Conservation (phyloP, 92 coral and sea anemone species). For the Zoanthus solanderi region DNA sequence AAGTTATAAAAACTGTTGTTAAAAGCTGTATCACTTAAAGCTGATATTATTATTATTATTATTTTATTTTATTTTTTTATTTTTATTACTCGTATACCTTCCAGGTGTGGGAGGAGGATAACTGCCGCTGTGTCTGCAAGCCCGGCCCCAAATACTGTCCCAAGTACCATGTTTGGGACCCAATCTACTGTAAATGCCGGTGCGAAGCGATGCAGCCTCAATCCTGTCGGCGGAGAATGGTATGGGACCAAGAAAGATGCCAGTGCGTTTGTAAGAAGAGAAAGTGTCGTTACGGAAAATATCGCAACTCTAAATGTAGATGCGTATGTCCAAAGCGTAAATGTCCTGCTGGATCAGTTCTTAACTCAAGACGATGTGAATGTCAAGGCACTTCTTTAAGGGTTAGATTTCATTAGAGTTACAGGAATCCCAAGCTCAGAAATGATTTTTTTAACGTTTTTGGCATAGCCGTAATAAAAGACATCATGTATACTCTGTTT, state of each 20-base stretch:
- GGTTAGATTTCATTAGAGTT: neutral
- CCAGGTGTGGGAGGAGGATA: slow-evolving; percentile 14
- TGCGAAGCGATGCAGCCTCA: slow-evolving; percentile 13
- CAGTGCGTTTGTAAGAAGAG: slow-evolving; percentile 33
- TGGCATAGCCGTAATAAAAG: too few relatives aligned
- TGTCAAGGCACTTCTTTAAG: neutral
- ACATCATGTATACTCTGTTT: too few relatives aligned
- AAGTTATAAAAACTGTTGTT: too few relatives aligned
- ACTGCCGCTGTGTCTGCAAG: slow-evolving; percentile 33
- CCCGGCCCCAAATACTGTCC: slow-evolving; percentile 21
- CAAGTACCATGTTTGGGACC: slow-evolving; percentile 24
- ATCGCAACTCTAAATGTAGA: slow-evolving; percentile 23
- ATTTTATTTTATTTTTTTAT: neutral
- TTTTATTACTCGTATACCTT: neutral
- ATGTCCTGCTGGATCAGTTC: slow-evolving; percentile 28
- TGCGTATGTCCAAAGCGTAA: slow-evolving; percentile 32
- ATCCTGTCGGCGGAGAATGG: slow-evolving; percentile 27
- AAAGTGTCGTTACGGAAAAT: slow-evolving; percentile 29
- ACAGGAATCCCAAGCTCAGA: neutral
- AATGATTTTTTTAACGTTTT: too few relatives aligned
- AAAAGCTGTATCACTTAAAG: too few relatives aligned
- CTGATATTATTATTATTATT: neutral
- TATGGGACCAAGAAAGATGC: slow-evolving; percentile 31
- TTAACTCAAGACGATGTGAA: neutral
- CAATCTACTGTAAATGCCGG: slow-evolving; percentile 38